phyloP scores from a whole-genome alignment of 2,797 vertebrate genomes.

The Acanthurus leucopareius region DNA sequence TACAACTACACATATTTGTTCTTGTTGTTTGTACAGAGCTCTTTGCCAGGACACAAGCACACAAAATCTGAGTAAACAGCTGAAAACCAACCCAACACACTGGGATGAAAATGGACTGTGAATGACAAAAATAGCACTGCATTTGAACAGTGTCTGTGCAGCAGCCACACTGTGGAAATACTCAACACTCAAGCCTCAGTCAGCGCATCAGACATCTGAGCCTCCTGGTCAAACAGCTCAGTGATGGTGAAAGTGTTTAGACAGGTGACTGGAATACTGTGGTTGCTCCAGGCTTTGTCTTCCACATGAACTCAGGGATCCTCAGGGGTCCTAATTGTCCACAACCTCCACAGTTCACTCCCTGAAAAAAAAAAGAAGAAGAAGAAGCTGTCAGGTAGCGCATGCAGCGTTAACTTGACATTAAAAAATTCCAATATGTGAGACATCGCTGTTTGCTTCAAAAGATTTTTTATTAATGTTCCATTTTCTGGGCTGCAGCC shows the following conservation, averaged over 20 bases:
- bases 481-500: not conserved
- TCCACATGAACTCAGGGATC: constrained; percentile 10
- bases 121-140: constrained; percentile 3
- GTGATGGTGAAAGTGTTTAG: constrained; percentile 21
- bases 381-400: constrained; percentile 1
- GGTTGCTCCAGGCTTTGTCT: constrained; percentile 15
- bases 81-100: constrained; percentile 19
- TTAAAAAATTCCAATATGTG: not conserved
- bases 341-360: constrained; percentile 22
- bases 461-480: constrained; percentile 15
- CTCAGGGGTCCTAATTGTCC: constrained; percentile 23
- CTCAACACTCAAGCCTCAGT: constrained; percentile 10
- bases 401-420: not conserved
- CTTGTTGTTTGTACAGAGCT: constrained; percentile 40
- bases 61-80: constrained; percentile 51
- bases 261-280: not conserved
- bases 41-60: constrained; percentile 34
- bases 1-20: constrained; percentile 40
- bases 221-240: constrained; percentile 26
- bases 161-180: constrained; percentile 14
- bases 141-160: constrained; percentile 12
- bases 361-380: not conserved
- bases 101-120: constrained; percentile 26
- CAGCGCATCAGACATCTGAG: constrained; percentile 24
- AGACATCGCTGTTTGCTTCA: not conserved